Evolutionary conservation across 1,140 invertebrate genomes (phyloP).

Genomic region (Aradophagus sp.): DNA sequence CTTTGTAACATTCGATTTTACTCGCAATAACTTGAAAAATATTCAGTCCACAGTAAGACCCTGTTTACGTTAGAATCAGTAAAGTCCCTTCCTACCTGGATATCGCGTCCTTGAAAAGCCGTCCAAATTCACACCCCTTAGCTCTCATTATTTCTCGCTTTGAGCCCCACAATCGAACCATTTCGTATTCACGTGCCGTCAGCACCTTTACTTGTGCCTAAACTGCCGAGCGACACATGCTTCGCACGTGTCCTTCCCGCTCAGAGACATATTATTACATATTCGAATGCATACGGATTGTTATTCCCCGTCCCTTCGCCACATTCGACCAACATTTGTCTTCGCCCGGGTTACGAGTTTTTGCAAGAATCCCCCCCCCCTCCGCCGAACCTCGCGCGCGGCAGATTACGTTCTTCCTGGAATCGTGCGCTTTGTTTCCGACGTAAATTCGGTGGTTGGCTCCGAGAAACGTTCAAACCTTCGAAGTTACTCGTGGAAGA

Average conservation of each 20-base stretch:
- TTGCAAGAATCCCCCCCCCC: no score
- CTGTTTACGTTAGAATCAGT: no score
- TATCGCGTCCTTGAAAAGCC: no score
- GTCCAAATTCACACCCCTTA: conserved; percentile 25
- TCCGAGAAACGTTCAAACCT: no score
- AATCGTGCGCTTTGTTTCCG: conserved; percentile 23
- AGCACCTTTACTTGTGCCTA: conserved; percentile 41
- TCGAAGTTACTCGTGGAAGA: no score
- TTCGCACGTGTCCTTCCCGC: conserved; percentile 37
- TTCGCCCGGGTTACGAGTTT: conserved; percentile 11
- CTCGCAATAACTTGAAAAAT: no score
- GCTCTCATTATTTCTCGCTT: conserved; percentile 33
- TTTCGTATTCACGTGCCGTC: conserved; percentile 40
- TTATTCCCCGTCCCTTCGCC: conserved; percentile 26
- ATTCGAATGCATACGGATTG: conserved; percentile 39
- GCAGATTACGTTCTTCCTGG: conserved; percentile 30
- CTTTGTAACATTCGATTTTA: no score
- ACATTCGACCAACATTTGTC: conserved; percentile 28
- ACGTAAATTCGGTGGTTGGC: no score
- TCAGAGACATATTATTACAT: conserved; percentile 41
- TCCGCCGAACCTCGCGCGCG: no score
- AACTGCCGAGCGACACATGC: conserved; percentile 46
- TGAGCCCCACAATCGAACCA: conserved; percentile 7
- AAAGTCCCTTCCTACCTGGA: no score
- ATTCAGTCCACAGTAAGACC: no score